phyloP scores from a whole-genome alignment of 2,888 invertebrate species.

The Bombylius discolor region DNA sequence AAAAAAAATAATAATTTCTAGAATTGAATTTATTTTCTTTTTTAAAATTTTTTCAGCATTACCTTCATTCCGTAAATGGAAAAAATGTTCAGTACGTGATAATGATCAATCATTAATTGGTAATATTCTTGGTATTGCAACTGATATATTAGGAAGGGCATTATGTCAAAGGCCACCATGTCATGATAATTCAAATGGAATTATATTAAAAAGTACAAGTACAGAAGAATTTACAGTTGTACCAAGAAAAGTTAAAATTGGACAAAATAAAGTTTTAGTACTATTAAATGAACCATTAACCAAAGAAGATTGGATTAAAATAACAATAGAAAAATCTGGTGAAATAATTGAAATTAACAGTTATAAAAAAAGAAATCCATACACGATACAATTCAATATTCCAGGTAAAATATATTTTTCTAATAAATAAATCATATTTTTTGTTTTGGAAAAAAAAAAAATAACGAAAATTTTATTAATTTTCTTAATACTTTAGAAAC shows the following conservation, averaged over 20 bases:
- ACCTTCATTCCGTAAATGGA: slow-evolving; percentile 65
- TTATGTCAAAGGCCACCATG: slow-evolving; percentile 43
- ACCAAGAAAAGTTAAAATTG: slow-evolving; percentile 38
- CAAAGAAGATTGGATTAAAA: slow-evolving; percentile 62
- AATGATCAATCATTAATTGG: slow-evolving; percentile 75
- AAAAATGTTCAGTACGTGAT: slow-evolving; percentile 63
- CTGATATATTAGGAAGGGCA: slow-evolving; percentile 56
- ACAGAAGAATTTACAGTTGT: slow-evolving; percentile 35
- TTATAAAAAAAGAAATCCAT: slow-evolving; percentile 70
- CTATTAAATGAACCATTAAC: slow-evolving; percentile 64
- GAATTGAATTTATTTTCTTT: slow-evolving; percentile 2
- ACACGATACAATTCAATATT: slow-evolving; percentile 69
- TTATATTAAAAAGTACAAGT: slow-evolving; percentile 19
- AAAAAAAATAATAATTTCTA: background rate
- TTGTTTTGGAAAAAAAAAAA: background rate
- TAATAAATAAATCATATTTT: background rate
- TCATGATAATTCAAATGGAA: slow-evolving; percentile 41
- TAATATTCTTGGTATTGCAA: slow-evolving; percentile 69
- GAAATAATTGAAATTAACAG: slow-evolving; percentile 61
- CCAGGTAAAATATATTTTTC: slow-evolving; percentile 41
- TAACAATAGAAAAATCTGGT: slow-evolving; percentile 69
- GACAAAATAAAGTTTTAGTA: slow-evolving; percentile 70
- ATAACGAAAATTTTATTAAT: background rate
- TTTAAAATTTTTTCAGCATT: slow-evolving; percentile 37
- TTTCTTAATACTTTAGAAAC: slow-evolving; percentile 40